Percentiles rank a stretch among this genome's conserved stretches.
Evolutionary conservation across 2,888 invertebrate species (phyloP).

Genomic region (Cerceris rybyensis): DNA sequence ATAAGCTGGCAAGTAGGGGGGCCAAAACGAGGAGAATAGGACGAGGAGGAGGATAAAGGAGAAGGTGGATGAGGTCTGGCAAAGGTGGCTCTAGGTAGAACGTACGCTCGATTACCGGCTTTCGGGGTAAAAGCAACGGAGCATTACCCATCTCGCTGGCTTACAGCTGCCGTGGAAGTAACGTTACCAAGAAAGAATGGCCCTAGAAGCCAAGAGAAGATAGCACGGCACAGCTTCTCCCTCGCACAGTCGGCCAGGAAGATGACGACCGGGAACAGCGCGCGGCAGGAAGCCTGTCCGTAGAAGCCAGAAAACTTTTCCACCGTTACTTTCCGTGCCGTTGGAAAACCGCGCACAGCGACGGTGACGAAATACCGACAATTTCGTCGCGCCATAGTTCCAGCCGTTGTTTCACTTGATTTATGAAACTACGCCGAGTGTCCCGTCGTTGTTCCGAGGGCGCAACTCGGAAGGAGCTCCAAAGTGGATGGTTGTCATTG

Average conservation of each 20-base stretch:
- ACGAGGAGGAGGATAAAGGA: background rate
- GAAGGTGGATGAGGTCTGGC: constrained; percentile 1
- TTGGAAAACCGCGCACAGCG: background rate
- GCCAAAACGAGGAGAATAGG: background rate
- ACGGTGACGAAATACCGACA: constrained; percentile 46
- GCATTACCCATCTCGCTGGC: constrained; percentile 33
- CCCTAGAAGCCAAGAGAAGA: background rate
- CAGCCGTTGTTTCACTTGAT: constrained; percentile 46
- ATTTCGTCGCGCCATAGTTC: constrained; percentile 49
- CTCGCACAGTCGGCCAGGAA: background rate
- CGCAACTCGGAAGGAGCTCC: constrained; percentile 17
- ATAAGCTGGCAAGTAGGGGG: constrained; percentile 11
- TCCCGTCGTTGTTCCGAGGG: constrained; percentile 24
- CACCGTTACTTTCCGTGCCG: constrained; percentile 55
- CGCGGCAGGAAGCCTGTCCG: background rate
- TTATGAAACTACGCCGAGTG: constrained; percentile 46
- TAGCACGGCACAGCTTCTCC: constrained; percentile 1
- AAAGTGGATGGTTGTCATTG: constrained; percentile 18
- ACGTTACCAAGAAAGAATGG: background rate
- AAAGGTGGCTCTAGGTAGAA: constrained; percentile 21
- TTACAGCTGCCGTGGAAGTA: background rate
- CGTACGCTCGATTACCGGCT: constrained; percentile 37
- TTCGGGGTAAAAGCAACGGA: constrained; percentile 44
- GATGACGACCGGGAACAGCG: background rate
- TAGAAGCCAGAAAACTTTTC: constrained; percentile 58